Evolutionary conservation across 2,113 vertebrate species (phyloP).

Genomic region (Sebastes schlegelii): DNA sequence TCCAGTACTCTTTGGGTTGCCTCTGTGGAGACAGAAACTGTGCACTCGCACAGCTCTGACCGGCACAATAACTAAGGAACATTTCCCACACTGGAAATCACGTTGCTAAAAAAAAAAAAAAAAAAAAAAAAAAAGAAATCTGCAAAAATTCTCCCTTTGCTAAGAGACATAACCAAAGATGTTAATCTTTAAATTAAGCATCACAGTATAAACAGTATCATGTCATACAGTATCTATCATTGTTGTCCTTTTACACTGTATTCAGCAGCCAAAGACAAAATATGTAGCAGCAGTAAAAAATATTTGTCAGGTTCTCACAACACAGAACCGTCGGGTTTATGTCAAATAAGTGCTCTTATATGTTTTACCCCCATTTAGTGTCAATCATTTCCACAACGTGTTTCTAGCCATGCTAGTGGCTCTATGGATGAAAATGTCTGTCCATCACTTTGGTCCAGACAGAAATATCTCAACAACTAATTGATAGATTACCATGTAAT

Average conservation of each 20-base stretch:
- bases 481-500: neutral
- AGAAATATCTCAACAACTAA: neutral
- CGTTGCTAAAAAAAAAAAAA: neutral
- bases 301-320: neutral
- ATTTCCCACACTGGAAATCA: neutral
- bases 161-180: neutral
- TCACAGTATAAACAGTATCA: neutral
- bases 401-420: neutral
- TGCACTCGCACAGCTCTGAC: constrained; percentile 14
- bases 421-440: neutral
- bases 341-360: neutral
- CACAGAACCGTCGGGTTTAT: neutral
- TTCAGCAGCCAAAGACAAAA: constrained; percentile 4
- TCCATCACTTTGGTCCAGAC: neutral
- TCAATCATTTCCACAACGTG: neutral
- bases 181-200: neutral
- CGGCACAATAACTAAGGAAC: constrained; percentile 7
- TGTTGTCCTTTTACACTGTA: neutral
- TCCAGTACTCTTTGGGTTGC: constrained; percentile 18
- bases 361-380: neutral
- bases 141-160: neutral
- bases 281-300: constrained; percentile 38
- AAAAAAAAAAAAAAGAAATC: constrained; percentile 3
- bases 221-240: neutral
- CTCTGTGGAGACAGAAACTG: constrained; percentile 4